A percentile compares a stretch with the other conserved stretches of the same genome.
These are phyloP conservation scores for Rhinoderma darwinii DNA, from an alignment of 2,113 vertebrate genomes.

Conservation along the genomic window DNA sequence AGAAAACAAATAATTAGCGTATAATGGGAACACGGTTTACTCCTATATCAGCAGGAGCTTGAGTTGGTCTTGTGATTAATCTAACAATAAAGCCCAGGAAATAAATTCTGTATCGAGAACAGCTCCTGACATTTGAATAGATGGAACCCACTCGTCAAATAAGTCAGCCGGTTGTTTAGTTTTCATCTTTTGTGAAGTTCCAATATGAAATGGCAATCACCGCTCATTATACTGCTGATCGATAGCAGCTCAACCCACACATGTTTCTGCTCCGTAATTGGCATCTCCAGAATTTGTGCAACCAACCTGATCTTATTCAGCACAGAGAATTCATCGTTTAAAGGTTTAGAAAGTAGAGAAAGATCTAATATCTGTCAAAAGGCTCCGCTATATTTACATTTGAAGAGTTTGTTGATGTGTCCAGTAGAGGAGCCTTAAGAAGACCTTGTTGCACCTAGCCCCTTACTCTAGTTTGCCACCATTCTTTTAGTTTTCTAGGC, in stretches of 20 bases:
- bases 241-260: conserved; percentile 18
- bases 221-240: conserved; percentile 47
- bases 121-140: conserved; percentile 41
- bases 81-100: background rate
- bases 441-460: background rate
- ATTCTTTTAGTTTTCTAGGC: background rate
- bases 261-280: conserved; percentile 19
- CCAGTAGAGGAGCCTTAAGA: background rate
- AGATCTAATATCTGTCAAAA: background rate
- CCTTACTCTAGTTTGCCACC: background rate
- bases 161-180: conserved; percentile 28
- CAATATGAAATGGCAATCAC: conserved; percentile 50
- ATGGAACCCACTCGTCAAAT: conserved; percentile 20
- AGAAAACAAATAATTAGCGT: background rate
- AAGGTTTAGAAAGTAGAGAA: background rate
- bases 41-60: background rate
- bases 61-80: background rate
- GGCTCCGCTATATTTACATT: background rate
- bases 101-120: background rate
- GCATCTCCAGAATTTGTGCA: background rate
- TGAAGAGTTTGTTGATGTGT: background rate
- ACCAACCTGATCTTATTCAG: background rate
- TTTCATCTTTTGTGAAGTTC: conserved; percentile 29
- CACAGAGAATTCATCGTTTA: background rate
- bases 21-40: background rate